Evolutionary conservation across 2,888 invertebrate genomes (phyloP).

Genomic region (Polydesmus complanatus): DNA sequence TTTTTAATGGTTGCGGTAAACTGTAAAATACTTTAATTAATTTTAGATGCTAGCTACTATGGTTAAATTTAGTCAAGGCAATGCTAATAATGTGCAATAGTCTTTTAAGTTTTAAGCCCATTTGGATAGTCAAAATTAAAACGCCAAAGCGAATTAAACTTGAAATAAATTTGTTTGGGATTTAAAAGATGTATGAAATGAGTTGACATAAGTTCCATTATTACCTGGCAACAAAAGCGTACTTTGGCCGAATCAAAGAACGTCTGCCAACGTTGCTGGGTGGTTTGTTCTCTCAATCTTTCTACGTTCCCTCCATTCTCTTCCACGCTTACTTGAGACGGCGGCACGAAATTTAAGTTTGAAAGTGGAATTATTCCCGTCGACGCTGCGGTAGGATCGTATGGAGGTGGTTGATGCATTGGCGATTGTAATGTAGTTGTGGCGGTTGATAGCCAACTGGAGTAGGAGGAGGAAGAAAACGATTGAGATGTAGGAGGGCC

Average conservation of each 20-base stretch:
- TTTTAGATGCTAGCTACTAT: too few relatives aligned
- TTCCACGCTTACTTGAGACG: neutral
- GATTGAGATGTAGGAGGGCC: neutral
- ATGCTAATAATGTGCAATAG: too few relatives aligned
- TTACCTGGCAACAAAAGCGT: constrained; percentile 19
- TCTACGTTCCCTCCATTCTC: neutral
- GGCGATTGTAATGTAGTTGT: neutral
- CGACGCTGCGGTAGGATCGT: neutral
- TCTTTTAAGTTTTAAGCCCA: too few relatives aligned
- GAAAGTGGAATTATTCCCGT: neutral
- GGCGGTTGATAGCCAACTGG: too few relatives aligned
- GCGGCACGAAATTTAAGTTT: neutral
- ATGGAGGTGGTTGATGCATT: neutral
- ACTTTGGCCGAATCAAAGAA: constrained; percentile 19
- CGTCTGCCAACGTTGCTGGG: constrained; percentile 12
- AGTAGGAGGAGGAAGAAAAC: too few relatives aligned
- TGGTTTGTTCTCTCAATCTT: neutral
- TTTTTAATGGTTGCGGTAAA: too few relatives aligned
- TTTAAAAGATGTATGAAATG: too few relatives aligned
- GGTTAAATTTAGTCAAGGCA: too few relatives aligned
- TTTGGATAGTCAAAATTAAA: too few relatives aligned
- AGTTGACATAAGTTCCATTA: constrained; percentile 2
- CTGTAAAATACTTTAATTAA: too few relatives aligned
- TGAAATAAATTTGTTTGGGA: too few relatives aligned
- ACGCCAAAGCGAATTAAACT: too few relatives aligned